Evolutionary conservation across 1,140 invertebrate species (phyloP).

Genomic region (Polypedilum pembai): DNA sequence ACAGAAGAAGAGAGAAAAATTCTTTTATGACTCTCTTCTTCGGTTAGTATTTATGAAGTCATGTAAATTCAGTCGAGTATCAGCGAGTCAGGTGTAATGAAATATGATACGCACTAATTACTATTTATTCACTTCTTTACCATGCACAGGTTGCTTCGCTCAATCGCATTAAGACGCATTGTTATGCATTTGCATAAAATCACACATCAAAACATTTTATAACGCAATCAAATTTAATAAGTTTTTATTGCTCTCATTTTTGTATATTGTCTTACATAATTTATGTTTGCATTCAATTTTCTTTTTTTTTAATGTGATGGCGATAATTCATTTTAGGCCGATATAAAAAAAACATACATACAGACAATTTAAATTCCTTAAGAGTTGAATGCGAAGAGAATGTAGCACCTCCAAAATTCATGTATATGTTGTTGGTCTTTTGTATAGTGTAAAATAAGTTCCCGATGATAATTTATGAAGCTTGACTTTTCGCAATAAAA

Average conservation of each 20-base stretch:
- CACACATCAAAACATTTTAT: constrained; percentile 23
- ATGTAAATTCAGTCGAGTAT: constrained; percentile 1
- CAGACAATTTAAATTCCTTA: not conserved
- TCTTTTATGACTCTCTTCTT: not conserved
- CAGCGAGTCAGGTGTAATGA: constrained; percentile 22
- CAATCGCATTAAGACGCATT: not conserved
- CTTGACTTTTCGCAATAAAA: constrained; percentile 14
- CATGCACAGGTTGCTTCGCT: too few relatives aligned
- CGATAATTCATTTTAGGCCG: constrained; percentile 8
- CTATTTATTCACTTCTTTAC: not conserved
- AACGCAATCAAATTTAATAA: constrained; percentile 25
- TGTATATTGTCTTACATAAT: not conserved
- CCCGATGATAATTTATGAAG: constrained; percentile 26
- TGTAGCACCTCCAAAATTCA: constrained; percentile 9
- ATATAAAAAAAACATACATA: not conserved
- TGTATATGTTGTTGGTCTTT: not conserved
- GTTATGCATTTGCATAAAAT: constrained; percentile 26
- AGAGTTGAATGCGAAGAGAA: not conserved
- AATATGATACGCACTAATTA: constrained; percentile 26
- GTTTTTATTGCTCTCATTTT: not conserved
- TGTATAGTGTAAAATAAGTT: not conserved
- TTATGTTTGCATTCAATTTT: not conserved
- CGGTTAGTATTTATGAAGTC: constrained; percentile 17
- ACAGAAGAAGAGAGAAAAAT: too few relatives aligned
- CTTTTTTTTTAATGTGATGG: not conserved